Percentiles rank a stretch among this genome's conserved stretches.
These are phyloP conservation scores for Tetragnatha versicolor DNA, from an alignment of 1,140 invertebrate species.

Conservation along the genomic window DNA sequence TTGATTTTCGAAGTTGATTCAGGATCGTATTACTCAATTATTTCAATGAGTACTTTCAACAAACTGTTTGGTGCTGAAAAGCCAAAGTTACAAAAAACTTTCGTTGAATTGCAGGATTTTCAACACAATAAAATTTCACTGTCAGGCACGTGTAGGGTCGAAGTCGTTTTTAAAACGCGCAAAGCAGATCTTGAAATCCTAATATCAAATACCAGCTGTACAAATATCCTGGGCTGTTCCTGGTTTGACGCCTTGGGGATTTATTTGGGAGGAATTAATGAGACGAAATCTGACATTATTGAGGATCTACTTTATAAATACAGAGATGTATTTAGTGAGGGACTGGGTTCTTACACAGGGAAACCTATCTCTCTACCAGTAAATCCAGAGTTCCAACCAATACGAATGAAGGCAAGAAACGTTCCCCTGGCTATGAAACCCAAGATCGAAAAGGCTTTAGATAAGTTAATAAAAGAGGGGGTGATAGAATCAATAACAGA, in stretches of 20 bases:
- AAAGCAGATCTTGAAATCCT: too few species aligned
- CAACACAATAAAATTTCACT: background rate
- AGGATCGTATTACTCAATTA: background rate
- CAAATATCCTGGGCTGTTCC: background rate
- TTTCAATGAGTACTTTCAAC: background rate
- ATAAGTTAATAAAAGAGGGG: conserved; percentile 17
- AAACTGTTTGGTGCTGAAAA: too few species aligned
- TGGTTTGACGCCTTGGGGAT: too few species aligned
- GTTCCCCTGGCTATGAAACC: too few species aligned
- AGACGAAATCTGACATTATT: too few species aligned
- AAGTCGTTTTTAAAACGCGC: too few species aligned
- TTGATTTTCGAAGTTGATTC: background rate
- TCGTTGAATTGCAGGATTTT: background rate
- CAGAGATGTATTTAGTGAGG: background rate
- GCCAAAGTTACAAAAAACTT: background rate
- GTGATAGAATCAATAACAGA: conserved; percentile 57
- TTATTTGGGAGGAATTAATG: too few species aligned
- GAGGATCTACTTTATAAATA: too few species aligned
- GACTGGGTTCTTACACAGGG: background rate
- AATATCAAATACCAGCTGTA: too few species aligned
- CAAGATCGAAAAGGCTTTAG: background rate
- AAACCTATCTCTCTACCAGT: background rate
- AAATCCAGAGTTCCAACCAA: background rate
- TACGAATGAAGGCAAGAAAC: too few species aligned
- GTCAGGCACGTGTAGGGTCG: background rate